Percentiles rank a stretch among this genome's conserved stretches.
Evolutionary conservation across 2,797 vertebrate species (phyloP).

Genomic region (Sebastes taczanowskii): DNA sequence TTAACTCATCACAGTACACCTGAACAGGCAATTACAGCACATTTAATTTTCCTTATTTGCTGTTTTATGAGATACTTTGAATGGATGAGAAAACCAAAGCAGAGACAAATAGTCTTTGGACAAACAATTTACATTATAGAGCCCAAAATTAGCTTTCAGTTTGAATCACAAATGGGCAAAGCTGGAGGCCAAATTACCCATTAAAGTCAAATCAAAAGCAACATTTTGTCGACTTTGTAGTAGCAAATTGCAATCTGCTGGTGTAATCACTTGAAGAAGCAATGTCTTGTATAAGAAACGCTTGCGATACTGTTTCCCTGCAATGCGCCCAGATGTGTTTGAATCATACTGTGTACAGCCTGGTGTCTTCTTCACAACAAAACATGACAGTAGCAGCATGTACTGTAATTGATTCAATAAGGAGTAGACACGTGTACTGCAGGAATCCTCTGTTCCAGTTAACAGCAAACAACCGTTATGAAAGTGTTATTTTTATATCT

Average conservation of each 20-base stretch:
- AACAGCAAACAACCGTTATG: constrained; percentile 39
- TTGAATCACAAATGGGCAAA: constrained; percentile 16
- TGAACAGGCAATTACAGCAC: background rate
- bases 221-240: constrained; percentile 4
- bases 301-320: background rate
- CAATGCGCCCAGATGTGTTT: background rate
- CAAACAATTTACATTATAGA: background rate
- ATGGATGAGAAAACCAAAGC: background rate
- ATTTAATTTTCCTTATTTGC: background rate
- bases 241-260: constrained; percentile 1
- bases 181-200: constrained; percentile 20
- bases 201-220: constrained; percentile 24
- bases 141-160: constrained; percentile 13
- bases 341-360: background rate
- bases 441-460: constrained; percentile 19
- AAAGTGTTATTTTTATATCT: constrained; percentile 38
- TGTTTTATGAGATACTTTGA: background rate
- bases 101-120: background rate
- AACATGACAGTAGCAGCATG: background rate
- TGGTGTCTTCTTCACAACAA: background rate
- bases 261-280: background rate
- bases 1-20: background rate
- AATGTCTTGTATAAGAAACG: background rate
- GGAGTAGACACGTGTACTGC: background rate
- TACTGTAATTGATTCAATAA: background rate